Conservation (phyloP, 2,797 vertebrate genomes). For the Hippopotamyrus pictus region DNA sequence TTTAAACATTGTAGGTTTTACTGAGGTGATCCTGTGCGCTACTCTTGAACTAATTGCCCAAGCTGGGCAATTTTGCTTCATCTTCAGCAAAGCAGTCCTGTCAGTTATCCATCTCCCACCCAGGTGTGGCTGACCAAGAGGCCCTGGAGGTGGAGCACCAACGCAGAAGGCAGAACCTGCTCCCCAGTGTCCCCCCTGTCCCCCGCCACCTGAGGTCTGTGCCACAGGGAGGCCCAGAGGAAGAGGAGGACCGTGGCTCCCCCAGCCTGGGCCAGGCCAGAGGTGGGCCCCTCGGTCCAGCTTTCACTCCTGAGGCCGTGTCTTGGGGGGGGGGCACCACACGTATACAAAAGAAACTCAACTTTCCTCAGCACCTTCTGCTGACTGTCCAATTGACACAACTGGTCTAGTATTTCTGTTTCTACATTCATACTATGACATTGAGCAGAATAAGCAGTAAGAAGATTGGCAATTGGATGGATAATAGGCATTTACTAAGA, state of each 20-base stretch:
- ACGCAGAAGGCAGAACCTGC: conserved; percentile 68
- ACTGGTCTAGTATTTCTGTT: background rate
- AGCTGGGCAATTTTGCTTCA: background rate
- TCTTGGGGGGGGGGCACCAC: background rate
- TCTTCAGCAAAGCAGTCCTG: background rate
- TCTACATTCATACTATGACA: background rate
- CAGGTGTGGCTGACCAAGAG: conserved; percentile 70
- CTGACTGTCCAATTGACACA: background rate
- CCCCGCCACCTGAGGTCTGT: conserved; percentile 62
- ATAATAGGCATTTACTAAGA: background rate
- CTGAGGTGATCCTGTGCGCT: background rate
- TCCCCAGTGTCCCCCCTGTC: conserved; percentile 57
- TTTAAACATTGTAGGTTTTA: background rate
- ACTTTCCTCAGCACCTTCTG: background rate
- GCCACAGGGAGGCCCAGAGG: conserved; percentile 53
- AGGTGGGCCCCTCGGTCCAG: conserved; percentile 65
- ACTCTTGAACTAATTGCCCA: background rate
- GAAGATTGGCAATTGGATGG: background rate
- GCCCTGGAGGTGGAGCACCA: conserved; percentile 71
- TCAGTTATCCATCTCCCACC: conserved; percentile 12
- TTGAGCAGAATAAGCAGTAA: background rate
- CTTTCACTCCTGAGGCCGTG: background rate
- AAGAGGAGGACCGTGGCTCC: conserved; percentile 67
- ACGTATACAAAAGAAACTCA: background rate
- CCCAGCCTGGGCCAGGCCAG: conserved; percentile 47